Percentiles rank a stretch among this genome's conserved stretches.
phyloP scores from a whole-genome alignment of 2,113 vertebrate genomes.

The Boleophthalmus pectinirostris region DNA sequence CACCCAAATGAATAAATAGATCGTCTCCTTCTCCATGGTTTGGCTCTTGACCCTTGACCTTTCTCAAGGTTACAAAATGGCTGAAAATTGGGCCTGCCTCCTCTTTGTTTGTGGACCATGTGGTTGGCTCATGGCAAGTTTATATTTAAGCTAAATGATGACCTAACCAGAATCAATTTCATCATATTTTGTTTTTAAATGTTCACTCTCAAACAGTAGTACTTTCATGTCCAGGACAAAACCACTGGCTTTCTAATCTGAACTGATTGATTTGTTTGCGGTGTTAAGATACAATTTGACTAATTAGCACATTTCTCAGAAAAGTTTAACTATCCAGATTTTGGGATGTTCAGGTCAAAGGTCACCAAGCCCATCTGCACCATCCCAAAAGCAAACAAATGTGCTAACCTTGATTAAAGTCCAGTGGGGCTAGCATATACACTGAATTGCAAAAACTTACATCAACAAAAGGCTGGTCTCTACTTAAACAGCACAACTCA shows the following conservation, averaged over 20 bases:
- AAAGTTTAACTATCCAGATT: slow-evolving; percentile 10
- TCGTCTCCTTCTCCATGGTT: background rate
- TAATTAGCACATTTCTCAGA: slow-evolving; percentile 17
- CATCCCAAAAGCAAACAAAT: slow-evolving; percentile 71
- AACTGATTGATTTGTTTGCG: background rate
- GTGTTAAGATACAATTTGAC: background rate
- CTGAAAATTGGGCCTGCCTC: background rate
- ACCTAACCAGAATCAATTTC: no score
- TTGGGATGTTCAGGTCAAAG: slow-evolving; percentile 49
- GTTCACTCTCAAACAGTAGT: no score
- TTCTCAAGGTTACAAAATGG: background rate
- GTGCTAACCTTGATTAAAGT: slow-evolving; percentile 77
- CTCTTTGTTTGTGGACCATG: background rate
- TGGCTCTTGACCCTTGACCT: background rate
- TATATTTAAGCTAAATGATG: no score
- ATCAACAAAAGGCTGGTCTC: slow-evolving; percentile 3
- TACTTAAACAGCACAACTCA: slow-evolving; percentile 5
- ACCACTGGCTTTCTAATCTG: background rate
- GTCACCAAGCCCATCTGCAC: slow-evolving; percentile 58
- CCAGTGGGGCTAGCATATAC: slow-evolving; percentile 47
- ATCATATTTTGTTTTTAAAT: no score
- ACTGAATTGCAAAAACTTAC: slow-evolving; percentile 8
- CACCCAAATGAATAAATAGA: background rate
- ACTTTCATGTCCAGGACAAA: background rate
- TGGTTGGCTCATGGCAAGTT: background rate